A percentile compares a stretch with the other conserved stretches of the same genome.
These are phyloP conservation scores for Ditylenchus dipsaci DNA, from an alignment of 1,140 invertebrate species.

Conservation along the genomic window DNA sequence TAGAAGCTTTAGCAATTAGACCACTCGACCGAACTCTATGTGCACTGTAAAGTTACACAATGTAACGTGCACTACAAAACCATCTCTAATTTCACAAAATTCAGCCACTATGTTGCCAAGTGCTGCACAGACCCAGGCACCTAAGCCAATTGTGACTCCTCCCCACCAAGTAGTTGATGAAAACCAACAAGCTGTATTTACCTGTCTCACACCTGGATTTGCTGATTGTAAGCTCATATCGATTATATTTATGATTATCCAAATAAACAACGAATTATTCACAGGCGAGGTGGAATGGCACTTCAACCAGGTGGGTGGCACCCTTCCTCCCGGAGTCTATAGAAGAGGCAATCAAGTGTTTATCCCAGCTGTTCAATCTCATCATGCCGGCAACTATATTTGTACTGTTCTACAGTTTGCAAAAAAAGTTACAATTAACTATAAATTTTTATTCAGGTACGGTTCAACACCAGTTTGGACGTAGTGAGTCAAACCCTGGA, in stretches of 20 bases:
- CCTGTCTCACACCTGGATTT: conserved; percentile 52
- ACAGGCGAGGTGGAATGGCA: conserved; percentile 55
- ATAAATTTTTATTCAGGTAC: not conserved
- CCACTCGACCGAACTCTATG: no score
- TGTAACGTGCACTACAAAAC: no score
- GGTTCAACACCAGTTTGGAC: conserved; percentile 45
- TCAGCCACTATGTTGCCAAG: conserved; percentile 1
- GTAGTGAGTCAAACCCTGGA: conserved; percentile 50
- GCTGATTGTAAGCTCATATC: conserved; percentile 14
- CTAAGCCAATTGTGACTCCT: conserved; percentile 54
- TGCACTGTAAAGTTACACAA: no score
- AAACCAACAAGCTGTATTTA: conserved; percentile 51
- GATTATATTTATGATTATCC: not conserved
- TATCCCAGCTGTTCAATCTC: conserved; percentile 46
- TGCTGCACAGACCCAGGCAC: conserved; percentile 26
- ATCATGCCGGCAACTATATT: conserved; percentile 55
- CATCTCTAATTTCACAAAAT: no score
- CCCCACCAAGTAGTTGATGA: conserved; percentile 52
- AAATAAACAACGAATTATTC: not conserved
- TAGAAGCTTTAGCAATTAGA: no score
- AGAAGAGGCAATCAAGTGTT: conserved; percentile 51
- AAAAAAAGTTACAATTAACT: not conserved
- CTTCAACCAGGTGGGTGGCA: conserved; percentile 50
- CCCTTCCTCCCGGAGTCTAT: conserved; percentile 52
- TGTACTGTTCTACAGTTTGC: conserved; percentile 31